phyloP scores from a whole-genome alignment of 2,113 vertebrate genomes.

The Cercocebus atys region DNA sequence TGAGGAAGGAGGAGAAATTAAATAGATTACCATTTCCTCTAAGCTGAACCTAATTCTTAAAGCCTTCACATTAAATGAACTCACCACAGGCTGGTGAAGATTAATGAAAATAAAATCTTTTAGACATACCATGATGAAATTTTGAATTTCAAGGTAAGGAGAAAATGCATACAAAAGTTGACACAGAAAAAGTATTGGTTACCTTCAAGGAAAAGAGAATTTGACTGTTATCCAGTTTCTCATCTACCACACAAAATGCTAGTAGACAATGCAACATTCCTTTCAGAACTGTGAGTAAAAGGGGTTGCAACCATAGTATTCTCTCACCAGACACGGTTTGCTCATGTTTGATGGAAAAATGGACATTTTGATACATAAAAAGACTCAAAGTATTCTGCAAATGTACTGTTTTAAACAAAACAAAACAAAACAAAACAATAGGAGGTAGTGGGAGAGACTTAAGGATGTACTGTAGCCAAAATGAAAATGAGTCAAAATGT shows the following conservation, averaged over 20 bases:
- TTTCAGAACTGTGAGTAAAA: background rate
- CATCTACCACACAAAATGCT: background rate
- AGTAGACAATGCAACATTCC: background rate
- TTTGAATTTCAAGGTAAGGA: background rate
- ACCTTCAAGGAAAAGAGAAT: background rate
- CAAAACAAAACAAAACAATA: too few relatives aligned
- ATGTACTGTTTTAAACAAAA: background rate
- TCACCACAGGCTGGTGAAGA: background rate
- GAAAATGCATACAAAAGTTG: background rate
- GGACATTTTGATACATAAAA: background rate
- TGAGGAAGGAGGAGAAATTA: background rate
- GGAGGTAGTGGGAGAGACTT: background rate
- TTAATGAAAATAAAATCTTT: slow-evolving; percentile 2
- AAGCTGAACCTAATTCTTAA: background rate
- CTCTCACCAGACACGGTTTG: background rate
- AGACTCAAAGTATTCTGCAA: background rate
- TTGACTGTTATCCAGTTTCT: background rate
- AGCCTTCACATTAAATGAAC: background rate
- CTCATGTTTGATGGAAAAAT: background rate
- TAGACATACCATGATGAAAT: background rate
- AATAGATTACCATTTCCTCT: background rate
- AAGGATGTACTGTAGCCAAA: background rate
- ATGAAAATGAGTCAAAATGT: background rate
- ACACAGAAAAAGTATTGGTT: background rate
- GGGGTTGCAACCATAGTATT: background rate